Conservation (phyloP, 2,888 invertebrate species). For the Ethmia dodecea region DNA sequence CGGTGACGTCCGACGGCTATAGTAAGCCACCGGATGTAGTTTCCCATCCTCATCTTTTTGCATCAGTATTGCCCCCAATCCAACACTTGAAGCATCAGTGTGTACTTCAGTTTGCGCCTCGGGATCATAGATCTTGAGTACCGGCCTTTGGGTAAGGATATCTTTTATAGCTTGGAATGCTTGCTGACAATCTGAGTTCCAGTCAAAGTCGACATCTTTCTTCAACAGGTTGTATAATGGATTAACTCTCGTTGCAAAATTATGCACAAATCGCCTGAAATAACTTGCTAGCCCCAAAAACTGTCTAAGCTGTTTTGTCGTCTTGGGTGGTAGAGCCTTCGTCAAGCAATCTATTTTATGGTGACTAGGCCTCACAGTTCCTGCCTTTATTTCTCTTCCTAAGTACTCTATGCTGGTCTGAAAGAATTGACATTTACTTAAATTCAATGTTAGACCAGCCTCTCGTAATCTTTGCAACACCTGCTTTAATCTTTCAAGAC, state of each 20-base stretch:
- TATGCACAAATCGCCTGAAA: conserved; percentile 5
- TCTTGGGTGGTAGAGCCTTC: neutral
- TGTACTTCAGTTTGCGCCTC: neutral
- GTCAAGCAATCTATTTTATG: neutral
- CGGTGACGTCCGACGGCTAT: neutral
- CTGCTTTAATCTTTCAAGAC: neutral
- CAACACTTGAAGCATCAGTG: conserved; percentile 3
- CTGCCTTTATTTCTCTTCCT: too few species aligned
- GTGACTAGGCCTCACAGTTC: conserved; percentile 1
- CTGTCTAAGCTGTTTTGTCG: neutral
- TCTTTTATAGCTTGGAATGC: conserved; percentile 2
- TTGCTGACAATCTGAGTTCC: neutral
- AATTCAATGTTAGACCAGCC: conserved; percentile 1
- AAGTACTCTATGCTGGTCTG: too few species aligned
- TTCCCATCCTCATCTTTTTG: neutral
- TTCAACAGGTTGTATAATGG: neutral
- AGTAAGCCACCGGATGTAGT: neutral
- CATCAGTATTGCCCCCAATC: conserved; percentile 2
- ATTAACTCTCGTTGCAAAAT: neutral
- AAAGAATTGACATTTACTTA: conserved; percentile 5
- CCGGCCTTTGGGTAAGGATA: neutral
- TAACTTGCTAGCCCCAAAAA: conserved; percentile 1
- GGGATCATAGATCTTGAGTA: neutral
- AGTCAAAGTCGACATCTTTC: neutral
- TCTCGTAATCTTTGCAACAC: conserved; percentile 1